Evolutionary conservation across 2,113 vertebrate genomes (phyloP).

Genomic region (Microcebus ravelobensis): DNA sequence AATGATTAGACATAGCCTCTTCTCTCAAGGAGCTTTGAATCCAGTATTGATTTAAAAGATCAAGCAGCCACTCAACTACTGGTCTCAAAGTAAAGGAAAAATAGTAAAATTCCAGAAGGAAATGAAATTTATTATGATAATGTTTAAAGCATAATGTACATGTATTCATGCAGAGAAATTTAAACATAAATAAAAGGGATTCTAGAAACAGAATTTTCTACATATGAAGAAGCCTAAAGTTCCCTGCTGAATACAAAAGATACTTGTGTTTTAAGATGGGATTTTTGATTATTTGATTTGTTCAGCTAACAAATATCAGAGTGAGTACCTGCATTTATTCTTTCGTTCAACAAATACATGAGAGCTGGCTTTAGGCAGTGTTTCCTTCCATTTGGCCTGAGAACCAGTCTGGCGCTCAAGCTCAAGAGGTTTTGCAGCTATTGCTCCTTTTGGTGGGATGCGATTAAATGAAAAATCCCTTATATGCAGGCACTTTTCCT

Average conservation of each 20-base stretch:
- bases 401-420: background rate
- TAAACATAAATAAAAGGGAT: background rate
- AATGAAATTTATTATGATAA: conserved; percentile 5
- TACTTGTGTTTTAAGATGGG: background rate
- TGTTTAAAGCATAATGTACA: background rate
- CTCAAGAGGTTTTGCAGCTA: background rate
- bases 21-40: conserved; percentile 24
- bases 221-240: background rate
- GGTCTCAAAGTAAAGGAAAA: conserved; percentile 24
- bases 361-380: background rate
- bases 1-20: background rate
- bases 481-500: background rate
- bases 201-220: conserved; percentile 33
- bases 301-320: background rate
- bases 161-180: background rate
- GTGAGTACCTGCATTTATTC: background rate
- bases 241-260: background rate
- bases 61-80: background rate
- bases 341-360: background rate
- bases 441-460: background rate
- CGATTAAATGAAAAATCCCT: background rate
- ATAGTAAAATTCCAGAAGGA: background rate
- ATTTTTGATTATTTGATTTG: background rate
- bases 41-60: conserved; percentile 32
- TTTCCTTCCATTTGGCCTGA: background rate